phyloP scores from a whole-genome alignment of 2,888 invertebrate genomes.

The Sylvicola cinctus region DNA sequence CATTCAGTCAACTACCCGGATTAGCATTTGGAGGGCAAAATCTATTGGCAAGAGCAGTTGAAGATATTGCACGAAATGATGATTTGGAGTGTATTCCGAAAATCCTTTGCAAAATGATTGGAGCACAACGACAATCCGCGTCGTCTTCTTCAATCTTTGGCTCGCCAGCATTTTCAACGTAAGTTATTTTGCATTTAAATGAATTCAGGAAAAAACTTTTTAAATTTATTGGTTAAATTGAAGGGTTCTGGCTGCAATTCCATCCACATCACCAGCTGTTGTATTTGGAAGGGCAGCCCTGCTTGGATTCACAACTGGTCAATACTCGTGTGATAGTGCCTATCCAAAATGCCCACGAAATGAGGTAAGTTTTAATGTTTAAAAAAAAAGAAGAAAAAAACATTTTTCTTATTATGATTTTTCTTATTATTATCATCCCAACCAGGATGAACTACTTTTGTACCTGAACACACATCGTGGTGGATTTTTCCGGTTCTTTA shows the following conservation, averaged over 20 bases:
- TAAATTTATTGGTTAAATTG: not conserved
- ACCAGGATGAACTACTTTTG: conserved; percentile 43
- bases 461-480: conserved; percentile 74
- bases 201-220: conserved; percentile 1
- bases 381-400: conserved; percentile 1
- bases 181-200: conserved; percentile 11
- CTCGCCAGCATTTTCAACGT: conserved; percentile 23
- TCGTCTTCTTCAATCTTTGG: conserved; percentile 15
- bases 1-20: not conserved
- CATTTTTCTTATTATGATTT: not conserved
- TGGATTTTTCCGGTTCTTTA: conserved; percentile 65
- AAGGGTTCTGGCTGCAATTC: conserved; percentile 17
- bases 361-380: conserved; percentile 15
- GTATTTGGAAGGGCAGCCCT: conserved; percentile 55
- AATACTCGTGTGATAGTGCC: conserved; percentile 24
- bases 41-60: conserved; percentile 32
- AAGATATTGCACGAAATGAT: conserved; percentile 46
- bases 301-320: conserved; percentile 41
- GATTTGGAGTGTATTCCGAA: conserved; percentile 61
- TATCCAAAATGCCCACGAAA: conserved; percentile 56
- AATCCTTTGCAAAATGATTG: conserved; percentile 56
- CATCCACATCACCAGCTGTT: conserved; percentile 34
- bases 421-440: conserved; percentile 2
- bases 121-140: conserved; percentile 26
- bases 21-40: conserved; percentile 11